Evolutionary conservation across 2,113 vertebrate genomes (phyloP), one percentile per base, ranked within the genome.

Genomic region (Podarcis raffonei): DNA sequence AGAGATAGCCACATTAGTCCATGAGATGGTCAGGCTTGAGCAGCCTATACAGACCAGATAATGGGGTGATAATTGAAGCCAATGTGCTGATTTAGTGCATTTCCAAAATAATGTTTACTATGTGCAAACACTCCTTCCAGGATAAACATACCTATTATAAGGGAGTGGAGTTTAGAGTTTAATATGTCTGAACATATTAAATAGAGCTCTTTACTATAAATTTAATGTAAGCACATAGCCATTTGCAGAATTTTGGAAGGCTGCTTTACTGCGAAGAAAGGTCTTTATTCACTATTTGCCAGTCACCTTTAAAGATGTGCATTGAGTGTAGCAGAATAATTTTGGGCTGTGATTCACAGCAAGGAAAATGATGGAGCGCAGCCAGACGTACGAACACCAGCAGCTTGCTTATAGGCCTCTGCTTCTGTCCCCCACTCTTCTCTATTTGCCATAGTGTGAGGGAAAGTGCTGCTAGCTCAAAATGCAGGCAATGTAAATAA

Each of bases 401-500:
- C 0, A 0, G 16, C 74, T 80, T 35, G 71, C 16, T 35, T 0
- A 0, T 3, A 9, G 13, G 30, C 16, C 72, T 15, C 62, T 0
- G 0, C 37, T 68, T 66, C 30, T 32, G 87, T 69, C 65, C 11
- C 66, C 27, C 27, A 22, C 25, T 37, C 23, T 53, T 32, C 18
- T 35, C 9, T n/a, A 72, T 82, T 82, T 42, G 39, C 23, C 32
- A 75, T 30, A 69, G 75, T 30, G 75, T 25, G 27, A 76, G 62
- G 66, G 6, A 80, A 83, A 59, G 20, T 23, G 18, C 30, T 32
- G 7, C 9, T 42, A n/a, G 3, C 35, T 81, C 86, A 62, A 23
- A n/a, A 16, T 15, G 37, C 57, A 87, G 37, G 80, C 5, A 74
- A 59, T 83, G 62, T 48, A 68, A 68, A 86, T 90, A 13, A 0